A percentile compares a stretch with the other conserved stretches of the same genome.
phyloP scores from a whole-genome alignment of 2,113 vertebrate genomes.

The Ictidomys tridecemlineatus region DNA sequence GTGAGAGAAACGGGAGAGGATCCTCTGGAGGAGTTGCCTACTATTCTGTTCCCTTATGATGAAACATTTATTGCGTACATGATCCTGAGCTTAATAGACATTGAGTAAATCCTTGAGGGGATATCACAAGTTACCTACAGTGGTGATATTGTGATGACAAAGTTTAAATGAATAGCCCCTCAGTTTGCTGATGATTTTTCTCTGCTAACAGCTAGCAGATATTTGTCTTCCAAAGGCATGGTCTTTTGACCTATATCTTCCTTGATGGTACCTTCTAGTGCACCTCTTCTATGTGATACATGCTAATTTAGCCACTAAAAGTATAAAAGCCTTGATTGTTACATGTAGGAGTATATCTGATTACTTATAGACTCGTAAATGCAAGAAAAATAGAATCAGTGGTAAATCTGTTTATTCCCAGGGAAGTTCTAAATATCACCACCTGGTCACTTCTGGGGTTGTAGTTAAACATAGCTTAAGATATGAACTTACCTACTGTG shows the following conservation, averaged over 20 bases:
- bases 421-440: not conserved
- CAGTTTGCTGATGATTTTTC: conserved; percentile 16
- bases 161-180: conserved; percentile 16
- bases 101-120: conserved; percentile 46
- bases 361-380: not conserved
- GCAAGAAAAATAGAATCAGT: conserved; percentile 33
- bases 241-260: not conserved
- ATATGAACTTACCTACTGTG: not conserved
- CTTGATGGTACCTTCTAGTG: not conserved
- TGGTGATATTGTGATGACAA: not conserved
- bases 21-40: not conserved
- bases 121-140: not conserved
- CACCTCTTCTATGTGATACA: not conserved
- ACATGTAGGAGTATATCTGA: not conserved
- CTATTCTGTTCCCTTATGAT: conserved; percentile 59
- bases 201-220: not conserved
- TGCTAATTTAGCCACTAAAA: not conserved
- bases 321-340: conserved; percentile 12
- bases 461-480: not conserved
- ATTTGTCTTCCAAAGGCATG: not conserved
- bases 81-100: conserved; percentile 43
- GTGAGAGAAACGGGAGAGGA: not conserved
- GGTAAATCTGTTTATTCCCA: not conserved
- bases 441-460: not conserved
- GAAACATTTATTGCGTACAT: conserved; percentile 50